A percentile compares a stretch with the other conserved stretches of the same genome.
These are phyloP conservation scores for Carterocephalus palaemon DNA, from an alignment of 2,888 invertebrate species.

Conservation along the genomic window DNA sequence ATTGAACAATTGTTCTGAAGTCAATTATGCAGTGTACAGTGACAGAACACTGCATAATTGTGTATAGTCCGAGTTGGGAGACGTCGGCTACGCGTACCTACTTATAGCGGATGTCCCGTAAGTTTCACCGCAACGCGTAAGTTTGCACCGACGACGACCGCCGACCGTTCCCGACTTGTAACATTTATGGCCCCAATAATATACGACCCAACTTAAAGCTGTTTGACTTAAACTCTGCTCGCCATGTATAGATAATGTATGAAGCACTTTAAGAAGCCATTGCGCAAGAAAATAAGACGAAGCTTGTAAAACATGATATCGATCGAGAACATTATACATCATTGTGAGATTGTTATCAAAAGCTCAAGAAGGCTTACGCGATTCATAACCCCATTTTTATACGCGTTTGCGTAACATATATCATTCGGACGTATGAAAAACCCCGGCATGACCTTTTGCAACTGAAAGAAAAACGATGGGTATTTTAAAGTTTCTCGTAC, in stretches of 20 bases:
- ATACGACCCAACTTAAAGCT: constrained; percentile 17
- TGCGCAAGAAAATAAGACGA: constrained; percentile 1
- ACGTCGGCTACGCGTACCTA: constrained; percentile 40
- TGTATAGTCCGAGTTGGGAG: constrained; percentile 32
- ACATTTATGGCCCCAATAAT: constrained; percentile 21
- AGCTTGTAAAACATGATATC: constrained; percentile 10
- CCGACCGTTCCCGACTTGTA: constrained; percentile 17
- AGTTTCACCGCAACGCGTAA: constrained; percentile 54
- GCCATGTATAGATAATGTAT: constrained; percentile 13
- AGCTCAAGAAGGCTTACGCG: constrained; percentile 10
- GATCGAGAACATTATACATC: constrained; percentile 10
- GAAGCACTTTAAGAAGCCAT: constrained; percentile 2
- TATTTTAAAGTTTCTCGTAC: constrained; percentile 10
- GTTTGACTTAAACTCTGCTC: constrained; percentile 10
- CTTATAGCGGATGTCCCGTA: constrained; percentile 54
- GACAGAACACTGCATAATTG: too few species aligned
- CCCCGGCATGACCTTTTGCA: constrained; percentile 13
- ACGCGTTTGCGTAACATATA: constrained; percentile 10
- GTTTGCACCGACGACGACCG: constrained; percentile 27
- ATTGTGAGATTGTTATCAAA: constrained; percentile 15
- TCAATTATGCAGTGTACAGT: too few species aligned
- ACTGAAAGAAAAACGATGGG: constrained; percentile 22
- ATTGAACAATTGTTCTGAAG: too few species aligned
- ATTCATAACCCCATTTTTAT: constrained; percentile 20
- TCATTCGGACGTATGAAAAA: constrained; percentile 16